Evolutionary conservation across 2,888 invertebrate genomes (phyloP).

Genomic region (Aleiodes leptofemur): DNA sequence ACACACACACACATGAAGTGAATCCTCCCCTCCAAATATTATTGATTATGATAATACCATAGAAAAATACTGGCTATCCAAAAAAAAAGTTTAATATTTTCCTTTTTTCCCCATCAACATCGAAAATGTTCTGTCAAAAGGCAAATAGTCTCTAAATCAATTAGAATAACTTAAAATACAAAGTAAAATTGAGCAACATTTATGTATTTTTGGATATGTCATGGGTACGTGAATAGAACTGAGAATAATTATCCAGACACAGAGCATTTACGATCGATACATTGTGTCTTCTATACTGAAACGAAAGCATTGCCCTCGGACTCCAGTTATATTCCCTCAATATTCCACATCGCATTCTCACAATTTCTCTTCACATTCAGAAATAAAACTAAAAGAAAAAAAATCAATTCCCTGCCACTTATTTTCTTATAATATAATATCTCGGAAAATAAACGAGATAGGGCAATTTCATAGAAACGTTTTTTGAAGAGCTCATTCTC

Average conservation of each 20-base stretch:
- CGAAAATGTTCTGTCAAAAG: no score
- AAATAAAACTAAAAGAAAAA: background rate
- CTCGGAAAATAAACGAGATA: background rate
- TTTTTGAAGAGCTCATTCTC: no score
- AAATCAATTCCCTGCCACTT: constrained; percentile 9
- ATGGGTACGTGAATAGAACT: constrained; percentile 34
- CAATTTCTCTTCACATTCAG: background rate
- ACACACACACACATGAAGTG: no score
- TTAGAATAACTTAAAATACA: constrained; percentile 17
- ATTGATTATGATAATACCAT: no score
- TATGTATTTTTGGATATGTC: constrained; percentile 42
- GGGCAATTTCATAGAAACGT: no score
- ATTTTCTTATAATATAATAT: background rate
- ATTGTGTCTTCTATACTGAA: background rate
- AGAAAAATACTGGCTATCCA: no score
- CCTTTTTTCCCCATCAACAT: no score
- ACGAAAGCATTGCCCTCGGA: constrained; percentile 38
- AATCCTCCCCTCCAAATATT: no score
- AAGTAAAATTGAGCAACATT: constrained; percentile 4
- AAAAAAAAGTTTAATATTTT: no score
- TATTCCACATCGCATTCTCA: constrained; percentile 2
- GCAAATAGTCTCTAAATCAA: no score
- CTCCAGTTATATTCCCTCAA: constrained; percentile 24
- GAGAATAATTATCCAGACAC: constrained; percentile 44
- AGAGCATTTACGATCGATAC: constrained; percentile 39